Base-by-base conservation (phyloP, 2,113 vertebrate species). In the Colius striatus region DNA sequence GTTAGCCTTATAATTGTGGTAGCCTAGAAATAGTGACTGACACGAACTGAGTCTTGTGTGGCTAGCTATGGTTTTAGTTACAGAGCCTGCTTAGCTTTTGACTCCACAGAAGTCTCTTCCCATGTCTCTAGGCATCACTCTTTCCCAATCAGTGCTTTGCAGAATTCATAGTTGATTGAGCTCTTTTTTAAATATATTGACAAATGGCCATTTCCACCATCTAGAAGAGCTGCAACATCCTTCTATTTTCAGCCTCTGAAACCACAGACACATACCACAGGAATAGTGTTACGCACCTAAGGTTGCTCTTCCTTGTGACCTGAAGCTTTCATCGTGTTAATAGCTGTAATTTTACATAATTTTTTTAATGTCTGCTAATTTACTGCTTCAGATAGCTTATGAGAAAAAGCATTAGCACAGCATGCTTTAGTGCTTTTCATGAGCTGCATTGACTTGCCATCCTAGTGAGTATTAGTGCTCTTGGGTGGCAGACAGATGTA, bases 1-100 rank as follows among this genome's bases (percentile, higher is more conserved):
- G 68, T 60, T 89, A 41, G 27, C 88, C 13, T 51, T 76, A 3
- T 12, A 79, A 68, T 53, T 50, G 54, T 0, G 7, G 43, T 19
- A 91, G 58, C 67, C 58, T 85, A 38, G 83, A 92, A 85, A 54
- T 5, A 74, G 26, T 27, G 38, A n/a, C 26, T 78, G 48, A 36
- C 76, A 5, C 61, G 13, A 14, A 10, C 12, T 23, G 11, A 9
- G 29, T 22, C 21, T 32, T 2, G 2, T 26, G n/a, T 72, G 66
- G 72, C 34, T 58, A 38, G 68, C 32, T 72, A 2, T 34, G 77
- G 47, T 19, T 43, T 58, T 38, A 81, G 18, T 47, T 78, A 16
- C 9, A 8, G 38, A 32, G 36, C 1, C 1, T 19, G 5, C 16
- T 34, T 50, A 0, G 2, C 54, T 76, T 74, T 80, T 65, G 22